These are phyloP conservation scores for Polydrusus pterygomalis DNA, from an alignment of 2,888 invertebrate species.

Conservation along the genomic window DNA sequence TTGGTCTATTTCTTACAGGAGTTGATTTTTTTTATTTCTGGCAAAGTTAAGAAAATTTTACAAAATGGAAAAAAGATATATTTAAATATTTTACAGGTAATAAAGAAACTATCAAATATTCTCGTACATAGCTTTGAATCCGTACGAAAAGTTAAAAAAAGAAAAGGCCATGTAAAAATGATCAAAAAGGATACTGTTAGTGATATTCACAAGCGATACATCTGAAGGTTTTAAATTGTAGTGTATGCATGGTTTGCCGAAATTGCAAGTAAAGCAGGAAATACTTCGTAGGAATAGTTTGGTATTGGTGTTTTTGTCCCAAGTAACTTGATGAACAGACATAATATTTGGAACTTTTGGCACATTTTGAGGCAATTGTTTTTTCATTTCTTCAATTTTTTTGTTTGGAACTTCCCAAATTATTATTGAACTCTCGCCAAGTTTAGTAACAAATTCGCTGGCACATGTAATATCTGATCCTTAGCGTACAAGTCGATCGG, in stretches of 20 bases:
- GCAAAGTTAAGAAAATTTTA: neutral
- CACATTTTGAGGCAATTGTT: neutral
- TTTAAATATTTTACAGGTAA: neutral
- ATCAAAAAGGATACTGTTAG: neutral
- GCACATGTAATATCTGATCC: too few species aligned
- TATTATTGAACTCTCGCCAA: too few species aligned
- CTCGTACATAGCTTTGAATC: neutral
- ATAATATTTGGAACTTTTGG: neutral
- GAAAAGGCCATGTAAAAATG: neutral
- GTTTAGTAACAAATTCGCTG: too few species aligned
- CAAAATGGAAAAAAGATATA: neutral
- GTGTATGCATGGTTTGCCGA: neutral
- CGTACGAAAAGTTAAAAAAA: neutral
- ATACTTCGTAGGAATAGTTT: neutral
- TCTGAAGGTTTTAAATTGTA: neutral
- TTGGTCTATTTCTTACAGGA: neutral
- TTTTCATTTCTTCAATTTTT: neutral
- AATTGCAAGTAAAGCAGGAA: conserved; percentile 1
- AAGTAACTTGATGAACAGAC: neutral
- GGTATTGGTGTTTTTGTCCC: neutral
- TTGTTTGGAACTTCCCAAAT: too few species aligned
- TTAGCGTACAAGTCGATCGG: too few species aligned
- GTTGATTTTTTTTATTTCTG: neutral
- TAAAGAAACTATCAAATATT: neutral
- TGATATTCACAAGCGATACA: neutral